Evolutionary conservation across 2,888 invertebrate genomes (phyloP).

Genomic region (Oegoconia quadripuncta): DNA sequence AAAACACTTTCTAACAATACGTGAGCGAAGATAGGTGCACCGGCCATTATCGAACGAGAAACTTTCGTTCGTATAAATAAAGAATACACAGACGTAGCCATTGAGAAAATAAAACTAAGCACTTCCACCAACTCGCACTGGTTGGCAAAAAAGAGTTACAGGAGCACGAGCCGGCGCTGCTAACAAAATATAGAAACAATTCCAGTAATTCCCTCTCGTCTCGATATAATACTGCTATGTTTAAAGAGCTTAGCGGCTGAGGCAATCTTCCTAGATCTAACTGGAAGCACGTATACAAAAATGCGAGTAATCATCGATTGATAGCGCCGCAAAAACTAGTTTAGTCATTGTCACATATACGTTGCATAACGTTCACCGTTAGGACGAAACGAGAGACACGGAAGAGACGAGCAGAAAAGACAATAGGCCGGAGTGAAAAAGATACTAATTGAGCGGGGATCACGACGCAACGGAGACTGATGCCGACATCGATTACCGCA

Average conservation of each 20-base stretch:
- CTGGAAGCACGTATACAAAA: constrained; percentile 32
- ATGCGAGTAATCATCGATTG: constrained; percentile 36
- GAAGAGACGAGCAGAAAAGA: constrained; percentile 40
- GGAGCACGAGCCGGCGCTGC: constrained; percentile 34
- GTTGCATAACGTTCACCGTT: constrained; percentile 54
- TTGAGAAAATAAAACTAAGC: constrained; percentile 46
- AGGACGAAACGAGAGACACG: constrained; percentile 35
- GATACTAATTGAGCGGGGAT: constrained; percentile 43
- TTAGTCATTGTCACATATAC: constrained; percentile 43
- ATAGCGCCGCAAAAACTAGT: constrained; percentile 35
- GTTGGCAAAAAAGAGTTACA: constrained; percentile 35
- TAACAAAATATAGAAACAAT: constrained; percentile 35
- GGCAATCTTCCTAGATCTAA: constrained; percentile 27
- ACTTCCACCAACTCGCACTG: constrained; percentile 27
- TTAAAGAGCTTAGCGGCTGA: constrained; percentile 23
- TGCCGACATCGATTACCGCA: constrained; percentile 54
- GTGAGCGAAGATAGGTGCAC: constrained; percentile 40
- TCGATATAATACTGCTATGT: constrained; percentile 14
- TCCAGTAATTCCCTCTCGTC: constrained; percentile 27
- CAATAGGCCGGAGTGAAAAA: constrained; percentile 50
- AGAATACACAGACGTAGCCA: constrained; percentile 30
- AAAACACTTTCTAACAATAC: constrained; percentile 54
- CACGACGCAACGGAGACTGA: constrained; percentile 35
- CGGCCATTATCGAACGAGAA: constrained; percentile 39
- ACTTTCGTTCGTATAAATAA: constrained; percentile 37